A percentile compares a stretch with the other conserved stretches of the same genome.
These are phyloP conservation scores for Neomorphus geoffroyi DNA, from an alignment of 2,797 vertebrate species.

Conservation along the genomic window DNA sequence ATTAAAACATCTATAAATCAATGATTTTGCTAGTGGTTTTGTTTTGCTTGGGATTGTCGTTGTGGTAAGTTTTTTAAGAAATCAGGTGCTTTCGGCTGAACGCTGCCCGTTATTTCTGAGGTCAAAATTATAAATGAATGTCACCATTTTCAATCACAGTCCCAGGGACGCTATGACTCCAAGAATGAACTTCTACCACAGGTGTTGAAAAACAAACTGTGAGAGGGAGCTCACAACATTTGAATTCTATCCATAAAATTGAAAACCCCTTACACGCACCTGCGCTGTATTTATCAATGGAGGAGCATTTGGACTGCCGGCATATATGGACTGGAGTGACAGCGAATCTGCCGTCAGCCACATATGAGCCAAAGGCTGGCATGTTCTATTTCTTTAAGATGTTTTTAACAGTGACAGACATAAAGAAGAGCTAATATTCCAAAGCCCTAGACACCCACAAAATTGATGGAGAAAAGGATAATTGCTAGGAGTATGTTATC, in stretches of 20 bases:
- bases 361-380: neutral
- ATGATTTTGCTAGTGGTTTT: neutral
- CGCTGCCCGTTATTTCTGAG: neutral
- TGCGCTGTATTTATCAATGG: neutral
- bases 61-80: neutral
- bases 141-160: neutral
- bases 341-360: neutral
- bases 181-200: neutral
- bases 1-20: neutral
- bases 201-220: neutral
- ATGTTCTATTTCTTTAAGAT: neutral
- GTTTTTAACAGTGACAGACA: neutral
- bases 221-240: neutral
- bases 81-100: neutral
- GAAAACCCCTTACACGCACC: neutral
- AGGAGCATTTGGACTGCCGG: neutral
- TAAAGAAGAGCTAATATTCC: slow-evolving; percentile 8
- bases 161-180: accelerated
- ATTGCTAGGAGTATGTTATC: neutral
- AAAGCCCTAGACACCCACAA: slow-evolving; percentile 4
- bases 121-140: neutral
- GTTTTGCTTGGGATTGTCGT: accelerated
- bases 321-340: neutral
- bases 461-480: slow-evolving; percentile 36
- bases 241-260: neutral